phyloP scores from a whole-genome alignment of 2,113 vertebrate species.

The Pluvialis apricaria region DNA sequence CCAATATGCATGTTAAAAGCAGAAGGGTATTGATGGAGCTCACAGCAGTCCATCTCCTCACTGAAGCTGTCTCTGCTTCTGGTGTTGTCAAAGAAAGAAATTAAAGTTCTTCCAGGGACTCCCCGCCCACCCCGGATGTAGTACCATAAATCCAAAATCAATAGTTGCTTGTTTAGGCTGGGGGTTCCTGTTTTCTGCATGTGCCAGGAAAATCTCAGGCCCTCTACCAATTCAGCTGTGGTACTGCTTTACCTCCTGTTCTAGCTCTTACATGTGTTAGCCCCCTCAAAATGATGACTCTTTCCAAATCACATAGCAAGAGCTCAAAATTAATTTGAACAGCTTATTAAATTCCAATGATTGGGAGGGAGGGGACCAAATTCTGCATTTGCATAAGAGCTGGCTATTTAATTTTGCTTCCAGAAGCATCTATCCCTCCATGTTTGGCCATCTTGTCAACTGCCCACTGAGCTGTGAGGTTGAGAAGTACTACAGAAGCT shows the following conservation, averaged over 20 bases:
- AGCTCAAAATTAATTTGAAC: not conserved
- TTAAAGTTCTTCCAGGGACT: not conserved
- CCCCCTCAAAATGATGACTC: not conserved
- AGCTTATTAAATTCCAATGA: not conserved
- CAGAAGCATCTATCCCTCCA: fast-evolving
- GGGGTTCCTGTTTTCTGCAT: not conserved
- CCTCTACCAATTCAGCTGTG: not conserved
- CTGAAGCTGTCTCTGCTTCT: not conserved
- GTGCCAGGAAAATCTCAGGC: not conserved
- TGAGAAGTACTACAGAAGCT: not conserved
- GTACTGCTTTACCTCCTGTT: not conserved
- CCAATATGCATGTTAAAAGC: not conserved
- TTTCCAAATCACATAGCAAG: not conserved
- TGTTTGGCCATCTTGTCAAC: not conserved
- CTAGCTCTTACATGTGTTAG: not conserved
- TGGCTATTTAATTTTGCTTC: not conserved
- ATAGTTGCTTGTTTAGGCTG: not conserved
- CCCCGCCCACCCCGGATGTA: not conserved
- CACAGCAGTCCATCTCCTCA: not conserved
- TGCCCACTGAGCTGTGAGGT: not conserved
- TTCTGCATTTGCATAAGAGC: not conserved
- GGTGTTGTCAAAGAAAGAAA: not conserved
- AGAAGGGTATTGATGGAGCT: not conserved
- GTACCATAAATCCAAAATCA: not conserved
- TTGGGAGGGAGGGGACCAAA: not conserved